phyloP scores from a whole-genome alignment of 2,888 invertebrate species.

The Stomorhina lunata region DNA sequence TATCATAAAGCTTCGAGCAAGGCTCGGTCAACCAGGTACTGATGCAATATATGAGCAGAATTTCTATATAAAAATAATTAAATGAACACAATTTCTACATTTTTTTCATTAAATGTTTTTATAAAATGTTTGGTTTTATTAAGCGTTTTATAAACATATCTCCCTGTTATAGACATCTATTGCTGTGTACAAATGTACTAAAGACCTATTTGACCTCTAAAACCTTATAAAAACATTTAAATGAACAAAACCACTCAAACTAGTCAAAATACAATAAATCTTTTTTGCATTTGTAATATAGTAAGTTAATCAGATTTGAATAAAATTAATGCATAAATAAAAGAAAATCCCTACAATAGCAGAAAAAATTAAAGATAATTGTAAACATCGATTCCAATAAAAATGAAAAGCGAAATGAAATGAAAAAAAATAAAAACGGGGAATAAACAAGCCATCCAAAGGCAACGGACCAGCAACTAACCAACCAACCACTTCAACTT shows the following conservation, averaged over 20 bases:
- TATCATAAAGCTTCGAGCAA: too few species aligned
- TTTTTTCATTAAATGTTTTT: too few species aligned
- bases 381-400: slow-evolving; percentile 19
- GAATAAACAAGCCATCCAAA: slow-evolving; percentile 19
- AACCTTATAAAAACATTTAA: not conserved
- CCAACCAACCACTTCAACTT: slow-evolving; percentile 42
- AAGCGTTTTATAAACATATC: too few species aligned
- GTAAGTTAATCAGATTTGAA: slow-evolving; percentile 57
- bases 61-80: too few species aligned
- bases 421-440: not conserved
- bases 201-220: not conserved
- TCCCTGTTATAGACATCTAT: too few species aligned
- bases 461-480: not conserved
- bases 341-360: slow-evolving; percentile 13
- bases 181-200: too few species aligned
- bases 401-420: not conserved
- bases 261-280: slow-evolving; percentile 52
- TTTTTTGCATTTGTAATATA: slow-evolving; percentile 45
- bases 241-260: not conserved
- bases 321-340: slow-evolving; percentile 54
- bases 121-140: too few species aligned
- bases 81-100: too few species aligned
- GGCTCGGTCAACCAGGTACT: too few species aligned
- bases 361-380: not conserved
- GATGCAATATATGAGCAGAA: too few species aligned